phyloP scores from a whole-genome alignment of 2,888 invertebrate species.

The Spodoptera picta region DNA sequence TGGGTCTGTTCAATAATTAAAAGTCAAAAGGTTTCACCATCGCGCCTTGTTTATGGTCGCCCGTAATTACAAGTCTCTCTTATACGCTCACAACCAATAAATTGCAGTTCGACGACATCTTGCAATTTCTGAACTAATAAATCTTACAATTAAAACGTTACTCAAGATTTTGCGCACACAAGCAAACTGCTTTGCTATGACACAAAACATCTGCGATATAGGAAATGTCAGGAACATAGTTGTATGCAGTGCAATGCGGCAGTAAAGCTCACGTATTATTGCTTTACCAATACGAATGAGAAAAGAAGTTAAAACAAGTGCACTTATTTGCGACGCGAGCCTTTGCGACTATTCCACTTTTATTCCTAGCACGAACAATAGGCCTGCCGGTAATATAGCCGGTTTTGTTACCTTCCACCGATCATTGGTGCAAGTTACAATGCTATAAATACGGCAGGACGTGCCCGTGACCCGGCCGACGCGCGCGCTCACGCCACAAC shows the following conservation, averaged over 20 bases:
- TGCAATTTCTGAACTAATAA: conserved; percentile 57
- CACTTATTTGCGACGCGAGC: conserved; percentile 67
- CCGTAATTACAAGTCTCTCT: conserved; percentile 73
- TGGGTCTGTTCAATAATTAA: conserved; percentile 76
- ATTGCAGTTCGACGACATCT: conserved; percentile 70
- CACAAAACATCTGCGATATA: conserved; percentile 53
- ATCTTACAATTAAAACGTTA: conserved; percentile 52
- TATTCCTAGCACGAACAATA: conserved; percentile 84
- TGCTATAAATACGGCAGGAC: conserved; percentile 84
- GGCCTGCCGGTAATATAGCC: conserved; percentile 73
- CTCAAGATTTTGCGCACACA: conserved; percentile 34
- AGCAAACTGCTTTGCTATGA: conserved; percentile 36
- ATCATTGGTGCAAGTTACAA: conserved; percentile 84
- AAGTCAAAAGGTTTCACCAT: conserved; percentile 78
- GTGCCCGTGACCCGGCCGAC: conserved; percentile 81
- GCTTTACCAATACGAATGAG: conserved; percentile 62
- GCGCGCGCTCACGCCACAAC: conserved; percentile 47
- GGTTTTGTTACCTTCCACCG: conserved; percentile 77
- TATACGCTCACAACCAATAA: conserved; percentile 64
- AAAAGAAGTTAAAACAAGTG: conserved; percentile 78
- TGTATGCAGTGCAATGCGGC: conserved; percentile 72
- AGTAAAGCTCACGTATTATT: conserved; percentile 72
- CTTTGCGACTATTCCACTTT: conserved; percentile 74
- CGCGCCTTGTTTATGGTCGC: conserved; percentile 71
- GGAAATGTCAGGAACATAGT: conserved; percentile 65